Base-by-base conservation (phyloP, 2,797 vertebrate genomes). In the Geotrypetes seraphini region DNA sequence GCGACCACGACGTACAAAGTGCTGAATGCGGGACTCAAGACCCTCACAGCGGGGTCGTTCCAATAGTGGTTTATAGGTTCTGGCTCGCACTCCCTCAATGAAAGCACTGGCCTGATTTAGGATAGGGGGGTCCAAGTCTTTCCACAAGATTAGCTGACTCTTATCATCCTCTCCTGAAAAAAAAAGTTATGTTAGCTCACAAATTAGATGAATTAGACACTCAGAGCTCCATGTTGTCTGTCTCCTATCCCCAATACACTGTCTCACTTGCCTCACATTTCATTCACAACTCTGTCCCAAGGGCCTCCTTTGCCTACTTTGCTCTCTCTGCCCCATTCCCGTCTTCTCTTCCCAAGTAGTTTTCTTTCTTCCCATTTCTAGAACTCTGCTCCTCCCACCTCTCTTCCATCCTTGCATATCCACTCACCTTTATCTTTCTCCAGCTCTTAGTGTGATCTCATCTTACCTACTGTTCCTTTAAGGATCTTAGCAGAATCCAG, bases 21-120 rank as follows among this genome's bases (percentile, higher is more conserved):
- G 92, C 22, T 84, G 75, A 42, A 96, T 94, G 28, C 89, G 75
- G 4, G 89, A 88, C 63, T 97, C 91, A 61, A 98, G 63, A 33
- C 87, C 92, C 66, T 94, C 83, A 15, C 94, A 96, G 32, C 80
- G 70, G 0, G 88, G 91, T 3, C 95, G 86, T 28, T 90, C 75
- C 64, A 97, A 73, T 37, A 98, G 45, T 0, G 85, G 87, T 5
- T 79, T 81, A 61, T 98, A 97, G 7, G 75, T 86, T 8, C 62
- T 88, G 22, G 81, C 84, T 48, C 67, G 78, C 47, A 86, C 78
- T 3, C 94, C 95, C 58, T 97, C 92, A 14, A 90, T 43, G 1
- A 98, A 80, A 29, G 73, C 64, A 36, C 85, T 71, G n/a, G 53
- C 53, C 19, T 83, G 79, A 32, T 46, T 56, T 27, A 13, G 8